Evolutionary conservation across 2,797 vertebrate genomes (phyloP), one percentile per base, ranked within the genome.

Genomic region (Dipus sagitta): DNA sequence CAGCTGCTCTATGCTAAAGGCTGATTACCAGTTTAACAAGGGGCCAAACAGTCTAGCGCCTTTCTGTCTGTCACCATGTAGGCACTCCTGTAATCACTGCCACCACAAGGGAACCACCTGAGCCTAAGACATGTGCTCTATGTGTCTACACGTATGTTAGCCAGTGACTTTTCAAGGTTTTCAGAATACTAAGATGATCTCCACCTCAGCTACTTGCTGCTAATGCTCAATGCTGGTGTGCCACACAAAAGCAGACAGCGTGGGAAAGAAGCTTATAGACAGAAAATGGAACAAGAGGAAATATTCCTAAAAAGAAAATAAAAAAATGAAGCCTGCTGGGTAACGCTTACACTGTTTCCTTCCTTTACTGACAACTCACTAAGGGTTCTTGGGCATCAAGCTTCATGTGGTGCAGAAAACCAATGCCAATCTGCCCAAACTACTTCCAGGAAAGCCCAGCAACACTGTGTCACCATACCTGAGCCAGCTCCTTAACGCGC

Each of bases 401-500:
- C 64, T 64, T 65, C 72, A 60, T 0, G 1, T 1, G 2, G 65
- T 34, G 24, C 13, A 9, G 80, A 85, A 85, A 85, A 85, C 68
- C 75, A 95, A 77, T 10, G 42, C 91, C 80, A 74, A 92, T 80
- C 91, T 47, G 79, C 92, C 96, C 88, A 47, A 88, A 85, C 21
- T 4, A 10, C 93, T 92, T 93, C 62, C 88, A 90, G 67, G 88
- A 94, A 82, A 95, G 92, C 42, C 86, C 77, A 17, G 2, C 65
- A 86, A 93, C 32, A 54, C 4, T 0, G 0, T 85, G 28, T 74
- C 54, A 93, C 92, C 62, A 1, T 98, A 99, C 99, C 99, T 98
- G 98, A 95, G 98, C 97, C 92, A 99, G 97, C 14, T 99, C 98
- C 95, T 98, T 98, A 90, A 99, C 97, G 18, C 98, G 97, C 90